These are phyloP conservation scores for Abrostola tripartita DNA, from an alignment of 2,888 invertebrate genomes.

Conservation along the genomic window DNA sequence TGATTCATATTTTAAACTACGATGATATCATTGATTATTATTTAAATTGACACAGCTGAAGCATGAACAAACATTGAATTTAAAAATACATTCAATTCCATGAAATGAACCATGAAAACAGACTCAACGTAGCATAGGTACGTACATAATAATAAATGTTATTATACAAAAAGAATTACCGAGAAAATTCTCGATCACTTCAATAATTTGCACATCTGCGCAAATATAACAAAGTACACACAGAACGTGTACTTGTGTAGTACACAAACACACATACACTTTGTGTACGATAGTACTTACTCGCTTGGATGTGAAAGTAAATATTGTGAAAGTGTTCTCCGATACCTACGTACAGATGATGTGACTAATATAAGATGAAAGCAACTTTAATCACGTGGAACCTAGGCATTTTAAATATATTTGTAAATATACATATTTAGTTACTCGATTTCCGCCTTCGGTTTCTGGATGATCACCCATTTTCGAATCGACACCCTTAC, in stretches of 20 bases:
- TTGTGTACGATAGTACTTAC: conserved; percentile 32
- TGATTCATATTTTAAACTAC: background rate
- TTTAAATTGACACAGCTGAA: background rate
- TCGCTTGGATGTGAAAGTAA: conserved; percentile 62
- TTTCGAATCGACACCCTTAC: too few relatives aligned
- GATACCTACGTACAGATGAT: conserved; percentile 32
- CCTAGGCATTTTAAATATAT: conserved; percentile 24
- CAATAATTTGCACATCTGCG: background rate
- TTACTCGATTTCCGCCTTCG: background rate
- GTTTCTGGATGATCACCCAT: too few relatives aligned
- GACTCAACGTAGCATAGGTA: background rate
- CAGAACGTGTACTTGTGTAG: background rate
- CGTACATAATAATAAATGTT: background rate
- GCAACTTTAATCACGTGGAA: conserved; percentile 14
- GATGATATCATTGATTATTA: background rate
- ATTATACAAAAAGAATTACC: background rate
- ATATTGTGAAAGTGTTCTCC: conserved; percentile 64
- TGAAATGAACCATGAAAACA: background rate
- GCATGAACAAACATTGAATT: background rate
- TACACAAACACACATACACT: conserved; percentile 13
- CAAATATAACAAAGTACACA: background rate
- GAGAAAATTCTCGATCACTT: conserved; percentile 1
- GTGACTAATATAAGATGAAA: conserved; percentile 43
- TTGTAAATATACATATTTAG: conserved; percentile 4
- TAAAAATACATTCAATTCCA: background rate